Evolutionary conservation across 2,797 vertebrate species (phyloP), one percentile per base, ranked within the genome.

Genomic region (Neosilurus hyrtlii): DNA sequence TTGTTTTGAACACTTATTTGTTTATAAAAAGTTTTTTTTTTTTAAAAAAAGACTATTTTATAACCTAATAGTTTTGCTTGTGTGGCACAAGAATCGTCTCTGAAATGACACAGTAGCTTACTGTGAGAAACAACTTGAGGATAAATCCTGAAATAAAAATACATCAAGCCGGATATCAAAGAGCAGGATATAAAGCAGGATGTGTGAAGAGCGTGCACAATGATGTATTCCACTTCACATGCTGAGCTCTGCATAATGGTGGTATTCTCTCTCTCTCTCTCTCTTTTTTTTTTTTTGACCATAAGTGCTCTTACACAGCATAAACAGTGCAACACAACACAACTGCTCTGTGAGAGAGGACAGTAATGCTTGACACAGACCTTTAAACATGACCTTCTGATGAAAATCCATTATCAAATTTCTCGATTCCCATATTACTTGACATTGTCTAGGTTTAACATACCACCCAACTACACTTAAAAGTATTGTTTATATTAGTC

Each of bases 281-380:
- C 37, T 43, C 37, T 43, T 6, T 43, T 6, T 43, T 6, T 6
- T 75, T 54, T 20, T 24, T 79, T 57, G 20, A 11, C 37, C 59
- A 1, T 51, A 63, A 84, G 83, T 67, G 78, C 78, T 43, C 79
- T 85, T 63, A 9, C 20, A 71, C 51, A n/a, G 4, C 26, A 62
- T 54, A 72, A 22, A 14, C 35, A 43, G 30, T n/a, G 43, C 52
- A 35, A 16, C 9, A 43, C 73, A 4, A 7, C 16, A 52, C 18
- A 35, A 24, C n/a, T 51, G 54, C 43, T 81, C 24, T 63, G 22
- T 35, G 22, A 51, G 49, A 22, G 22, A 49, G 20, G 4, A 78
- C 74, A 67, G 66, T 63, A 59, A 59, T 79, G 67, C 80, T 85
- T 61, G 20, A 78, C 57, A 63, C 35, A 24, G 68, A 79, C 75